A percentile compares a stretch with the other conserved stretches of the same genome.
phyloP scores from a whole-genome alignment of 1,140 invertebrate genomes.

The Heliconius congener region DNA sequence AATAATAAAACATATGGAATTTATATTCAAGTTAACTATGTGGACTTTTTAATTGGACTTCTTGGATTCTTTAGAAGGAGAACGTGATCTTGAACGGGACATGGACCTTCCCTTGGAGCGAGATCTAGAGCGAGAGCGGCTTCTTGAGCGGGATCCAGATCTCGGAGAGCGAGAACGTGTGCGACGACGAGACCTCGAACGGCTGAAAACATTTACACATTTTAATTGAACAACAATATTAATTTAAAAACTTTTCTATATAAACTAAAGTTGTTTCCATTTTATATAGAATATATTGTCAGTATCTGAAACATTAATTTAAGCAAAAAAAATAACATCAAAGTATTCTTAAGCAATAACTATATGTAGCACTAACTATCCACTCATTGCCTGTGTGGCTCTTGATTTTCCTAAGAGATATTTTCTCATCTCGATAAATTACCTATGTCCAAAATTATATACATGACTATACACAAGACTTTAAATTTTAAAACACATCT shows the following conservation, averaged over 20 bases:
- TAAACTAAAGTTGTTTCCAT: background rate
- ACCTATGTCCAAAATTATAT: too few relatives aligned
- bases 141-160: constrained; percentile 68
- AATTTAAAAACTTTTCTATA: background rate
- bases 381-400: too few relatives aligned
- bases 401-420: too few relatives aligned
- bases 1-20: constrained; percentile 37
- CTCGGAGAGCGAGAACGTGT: constrained; percentile 68
- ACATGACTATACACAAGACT: too few relatives aligned
- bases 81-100: constrained; percentile 73
- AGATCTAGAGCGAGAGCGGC: constrained; percentile 68
- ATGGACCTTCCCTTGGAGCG: constrained; percentile 73
- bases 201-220: constrained; percentile 44
- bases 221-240: background rate
- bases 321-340: background rate
- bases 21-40: constrained; percentile 27
- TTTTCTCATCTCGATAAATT: too few relatives aligned
- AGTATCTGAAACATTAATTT: background rate
- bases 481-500: too few relatives aligned
- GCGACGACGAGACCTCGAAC: constrained; percentile 67
- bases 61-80: constrained; percentile 75
- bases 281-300: background rate
- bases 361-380: too few relatives aligned
- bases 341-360: background rate
- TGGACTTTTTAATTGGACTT: constrained; percentile 64